phyloP scores from a whole-genome alignment of 2,797 vertebrate genomes.

The Paramormyrops hopkinsi region DNA sequence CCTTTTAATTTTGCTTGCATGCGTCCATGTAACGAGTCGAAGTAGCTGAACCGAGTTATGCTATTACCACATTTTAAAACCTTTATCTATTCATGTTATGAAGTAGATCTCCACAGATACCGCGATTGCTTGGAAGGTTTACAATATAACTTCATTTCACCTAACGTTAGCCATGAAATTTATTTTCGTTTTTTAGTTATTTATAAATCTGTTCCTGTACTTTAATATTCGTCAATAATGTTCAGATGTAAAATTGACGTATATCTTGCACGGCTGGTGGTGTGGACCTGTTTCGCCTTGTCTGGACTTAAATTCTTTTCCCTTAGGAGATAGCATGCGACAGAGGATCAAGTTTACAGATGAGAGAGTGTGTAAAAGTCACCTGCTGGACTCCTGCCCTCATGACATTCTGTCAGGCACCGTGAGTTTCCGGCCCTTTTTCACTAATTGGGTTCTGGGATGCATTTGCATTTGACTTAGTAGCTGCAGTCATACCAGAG shows the following conservation, averaged over 20 bases:
- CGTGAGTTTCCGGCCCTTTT: constrained; percentile 61
- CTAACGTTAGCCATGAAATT: background rate
- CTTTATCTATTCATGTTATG: background rate
- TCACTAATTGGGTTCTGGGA: background rate
- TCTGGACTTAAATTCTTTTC: constrained; percentile 8
- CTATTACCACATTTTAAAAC: background rate
- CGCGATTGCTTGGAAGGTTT: background rate
- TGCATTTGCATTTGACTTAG: background rate
- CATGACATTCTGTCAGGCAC: constrained; percentile 97
- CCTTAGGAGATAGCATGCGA: constrained; percentile 87
- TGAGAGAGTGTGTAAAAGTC: constrained; percentile 97
- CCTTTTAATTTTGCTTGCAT: background rate
- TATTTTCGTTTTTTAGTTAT: background rate
- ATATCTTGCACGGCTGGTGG: background rate
- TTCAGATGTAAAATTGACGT: background rate
- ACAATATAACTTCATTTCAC: background rate
- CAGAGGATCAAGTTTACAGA: constrained; percentile 97
- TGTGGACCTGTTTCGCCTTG: background rate
- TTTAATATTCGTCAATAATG: background rate
- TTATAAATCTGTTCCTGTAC: background rate
- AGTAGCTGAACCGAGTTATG: background rate
- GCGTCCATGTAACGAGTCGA: background rate
- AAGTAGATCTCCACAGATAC: background rate
- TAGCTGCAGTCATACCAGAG: background rate
- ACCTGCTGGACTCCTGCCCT: constrained; percentile 95